Evolutionary conservation across 2,113 vertebrate species (phyloP).

Genomic region (Bos javanicus): DNA sequence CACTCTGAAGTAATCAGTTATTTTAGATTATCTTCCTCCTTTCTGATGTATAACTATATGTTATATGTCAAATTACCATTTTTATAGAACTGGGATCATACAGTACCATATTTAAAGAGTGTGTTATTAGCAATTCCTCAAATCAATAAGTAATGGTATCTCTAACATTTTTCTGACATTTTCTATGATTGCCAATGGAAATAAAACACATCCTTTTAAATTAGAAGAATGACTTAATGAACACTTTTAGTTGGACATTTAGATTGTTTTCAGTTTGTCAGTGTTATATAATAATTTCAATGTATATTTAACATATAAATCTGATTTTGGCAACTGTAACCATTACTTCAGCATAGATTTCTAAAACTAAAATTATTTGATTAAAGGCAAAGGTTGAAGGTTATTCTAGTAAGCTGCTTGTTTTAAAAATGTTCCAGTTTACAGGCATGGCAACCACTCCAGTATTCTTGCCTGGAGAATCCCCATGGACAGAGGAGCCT

Average conservation of each 20-base stretch:
- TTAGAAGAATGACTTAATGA: background rate
- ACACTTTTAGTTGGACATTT: background rate
- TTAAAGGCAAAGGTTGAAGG: background rate
- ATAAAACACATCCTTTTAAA: background rate
- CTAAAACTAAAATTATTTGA: background rate
- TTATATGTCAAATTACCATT: background rate
- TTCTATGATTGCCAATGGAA: background rate
- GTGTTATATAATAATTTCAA: background rate
- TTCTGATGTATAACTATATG: background rate
- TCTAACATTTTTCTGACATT: background rate
- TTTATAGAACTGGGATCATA: background rate
- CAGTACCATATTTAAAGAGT: background rate
- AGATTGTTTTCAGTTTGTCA: background rate
- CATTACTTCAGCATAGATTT: background rate
- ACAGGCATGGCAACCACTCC: background rate
- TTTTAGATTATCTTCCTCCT: background rate
- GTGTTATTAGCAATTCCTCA: background rate
- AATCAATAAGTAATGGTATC: background rate
- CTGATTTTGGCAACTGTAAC: background rate
- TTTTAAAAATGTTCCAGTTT: background rate
- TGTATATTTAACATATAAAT: background rate
- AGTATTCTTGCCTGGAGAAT: background rate
- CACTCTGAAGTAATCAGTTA: background rate
- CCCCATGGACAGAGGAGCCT: background rate
- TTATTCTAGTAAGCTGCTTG: background rate